Evolutionary conservation across 2,888 invertebrate genomes (phyloP), one percentile per base, ranked within the genome.

Genomic region (Philonicus albiceps): DNA sequence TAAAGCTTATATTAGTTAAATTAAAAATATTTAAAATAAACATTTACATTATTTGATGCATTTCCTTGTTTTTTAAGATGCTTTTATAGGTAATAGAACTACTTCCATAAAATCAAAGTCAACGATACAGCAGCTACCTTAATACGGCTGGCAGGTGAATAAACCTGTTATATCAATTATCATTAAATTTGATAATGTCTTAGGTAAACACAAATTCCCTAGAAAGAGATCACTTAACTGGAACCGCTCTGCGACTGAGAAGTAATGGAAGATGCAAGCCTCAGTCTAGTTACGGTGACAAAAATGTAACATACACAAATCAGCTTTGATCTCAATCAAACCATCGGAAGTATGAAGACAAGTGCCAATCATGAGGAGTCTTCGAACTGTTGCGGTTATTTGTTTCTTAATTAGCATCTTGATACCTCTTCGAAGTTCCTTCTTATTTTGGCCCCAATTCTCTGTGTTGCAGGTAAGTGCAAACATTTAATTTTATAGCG

Each of bases 391-490:
- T 19, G 27, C 55, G 1, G 11, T 64, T 55, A 81, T 81, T 81
- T 55, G 55, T 34, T 55, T 34, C 31, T 64, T 81, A 81, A 81
- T 81, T 81, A 81, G 81, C 55, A 37, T 81, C 37, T 55, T 30
- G 7, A 34, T 64, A 30, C 81, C 81, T 27, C 30, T 43, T 8
- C 40, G 13, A 16, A 27, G 72, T 7, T 73, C 37, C 11, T 84
- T 40, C n/a, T 43, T 84, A 13, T 30, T 84, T 16, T 84, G 84
- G 84, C 84, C 84, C 7, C 73, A 73, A 73, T 84, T 84, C 27
- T 73, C 84, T 6, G 72, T 72, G 27, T 40, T 84, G 30, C 84
- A 84, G 84, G 84, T 84, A 72, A 55, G 31, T n/a, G 53, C 31
- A n/a, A 64, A 72, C 6, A 30, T 13, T 6, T 49, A 30, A 53